phyloP scores from a whole-genome alignment of 2,888 invertebrate genomes.

The Diogma glabrata region DNA sequence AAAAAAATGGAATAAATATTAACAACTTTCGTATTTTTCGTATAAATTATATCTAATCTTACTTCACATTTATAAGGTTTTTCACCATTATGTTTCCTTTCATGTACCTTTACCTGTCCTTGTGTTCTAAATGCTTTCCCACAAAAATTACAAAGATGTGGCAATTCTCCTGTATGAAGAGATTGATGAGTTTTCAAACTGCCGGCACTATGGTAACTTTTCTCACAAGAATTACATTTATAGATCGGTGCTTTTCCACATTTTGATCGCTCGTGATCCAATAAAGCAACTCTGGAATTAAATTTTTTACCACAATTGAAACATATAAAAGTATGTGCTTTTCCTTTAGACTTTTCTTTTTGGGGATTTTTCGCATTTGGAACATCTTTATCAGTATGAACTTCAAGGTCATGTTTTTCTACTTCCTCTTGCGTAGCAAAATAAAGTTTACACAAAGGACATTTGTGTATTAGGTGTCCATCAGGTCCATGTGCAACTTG shows the following conservation, averaged over 20 bases:
- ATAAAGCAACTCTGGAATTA: constrained; percentile 33
- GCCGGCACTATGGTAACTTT: constrained; percentile 35
- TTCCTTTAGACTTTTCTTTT: constrained; percentile 25
- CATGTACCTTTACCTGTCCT: constrained; percentile 32
- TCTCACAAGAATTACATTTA: constrained; percentile 34
- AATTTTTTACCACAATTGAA: constrained; percentile 28
- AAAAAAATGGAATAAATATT: constrained; percentile 13
- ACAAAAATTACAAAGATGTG: constrained; percentile 29
- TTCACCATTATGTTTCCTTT: constrained; percentile 38
- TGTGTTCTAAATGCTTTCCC: constrained; percentile 31
- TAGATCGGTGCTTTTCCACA: constrained; percentile 35
- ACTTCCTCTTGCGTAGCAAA: constrained; percentile 35
- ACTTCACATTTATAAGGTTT: constrained; percentile 41
- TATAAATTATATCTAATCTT: constrained; percentile 19
- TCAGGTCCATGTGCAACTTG: constrained; percentile 30
- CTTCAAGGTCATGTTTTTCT: constrained; percentile 32
- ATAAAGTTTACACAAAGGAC: constrained; percentile 34
- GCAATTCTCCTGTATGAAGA: constrained; percentile 32
- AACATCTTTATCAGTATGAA: constrained; percentile 16
- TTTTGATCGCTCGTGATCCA: constrained; percentile 37
- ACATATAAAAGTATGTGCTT: constrained; percentile 28
- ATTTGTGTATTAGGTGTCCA: constrained; percentile 32
- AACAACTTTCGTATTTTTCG: too few species aligned
- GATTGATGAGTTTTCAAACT: constrained; percentile 37
- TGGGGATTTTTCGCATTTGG: constrained; percentile 13